Evolutionary conservation across 2,113 vertebrate genomes (phyloP).

Genomic region (Sinocyclocheilus maitianheensis): DNA sequence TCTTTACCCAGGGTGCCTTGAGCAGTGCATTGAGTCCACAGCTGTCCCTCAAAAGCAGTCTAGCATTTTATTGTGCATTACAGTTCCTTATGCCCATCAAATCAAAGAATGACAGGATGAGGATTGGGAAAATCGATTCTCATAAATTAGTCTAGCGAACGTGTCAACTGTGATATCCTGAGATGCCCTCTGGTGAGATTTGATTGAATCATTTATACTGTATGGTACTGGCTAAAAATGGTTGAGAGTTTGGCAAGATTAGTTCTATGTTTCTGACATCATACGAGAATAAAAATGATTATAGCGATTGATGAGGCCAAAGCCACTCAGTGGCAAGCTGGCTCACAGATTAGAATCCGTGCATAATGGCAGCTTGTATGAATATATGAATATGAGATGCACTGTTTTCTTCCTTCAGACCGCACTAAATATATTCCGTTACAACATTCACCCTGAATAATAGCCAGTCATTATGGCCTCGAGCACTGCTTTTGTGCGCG

Average conservation of each 20-base stretch:
- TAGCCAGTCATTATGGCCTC: slow-evolving; percentile 36
- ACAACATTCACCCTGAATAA: slow-evolving; percentile 41
- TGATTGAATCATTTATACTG: slow-evolving; percentile 28
- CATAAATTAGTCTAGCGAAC: slow-evolving; percentile 21
- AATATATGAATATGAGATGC: slow-evolving; percentile 43
- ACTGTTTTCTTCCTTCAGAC: slow-evolving; percentile 26
- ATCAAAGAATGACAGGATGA: slow-evolving; percentile 33
- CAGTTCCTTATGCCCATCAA: slow-evolving; percentile 1
- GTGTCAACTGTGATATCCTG: not conserved
- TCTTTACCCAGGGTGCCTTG: not conserved
- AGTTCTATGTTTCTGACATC: slow-evolving; percentile 17
- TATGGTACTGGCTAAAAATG: slow-evolving; percentile 32
- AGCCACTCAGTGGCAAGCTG: slow-evolving; percentile 26
- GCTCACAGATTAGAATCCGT: slow-evolving; percentile 40
- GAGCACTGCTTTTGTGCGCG: slow-evolving; percentile 25
- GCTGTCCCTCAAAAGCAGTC: slow-evolving; percentile 17
- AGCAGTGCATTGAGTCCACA: not conserved
- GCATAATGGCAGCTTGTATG: slow-evolving; percentile 24
- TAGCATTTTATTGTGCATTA: not conserved
- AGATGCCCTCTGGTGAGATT: slow-evolving; percentile 20
- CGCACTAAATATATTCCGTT: slow-evolving; percentile 31
- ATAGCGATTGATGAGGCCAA: slow-evolving; percentile 29
- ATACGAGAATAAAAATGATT: slow-evolving; percentile 23
- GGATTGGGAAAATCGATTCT: slow-evolving; percentile 14
- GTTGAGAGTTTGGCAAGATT: slow-evolving; percentile 15